These are phyloP conservation scores for Brachionus manjavacas DNA, from an alignment of 1,140 invertebrate genomes.

Conservation along the genomic window DNA sequence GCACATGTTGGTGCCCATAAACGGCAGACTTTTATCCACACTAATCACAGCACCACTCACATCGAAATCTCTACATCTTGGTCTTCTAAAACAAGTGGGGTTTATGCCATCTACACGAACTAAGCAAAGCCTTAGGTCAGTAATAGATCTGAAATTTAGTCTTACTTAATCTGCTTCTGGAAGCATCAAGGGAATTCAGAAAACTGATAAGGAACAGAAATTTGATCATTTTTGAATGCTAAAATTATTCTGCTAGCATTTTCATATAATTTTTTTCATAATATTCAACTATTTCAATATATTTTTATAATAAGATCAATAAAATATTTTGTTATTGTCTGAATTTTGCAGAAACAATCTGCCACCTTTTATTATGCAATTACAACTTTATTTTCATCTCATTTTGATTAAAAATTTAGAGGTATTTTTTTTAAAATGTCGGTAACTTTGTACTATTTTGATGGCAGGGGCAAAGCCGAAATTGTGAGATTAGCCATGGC, in stretches of 20 bases:
- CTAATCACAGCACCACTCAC: neutral
- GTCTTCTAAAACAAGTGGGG: conserved; percentile 5
- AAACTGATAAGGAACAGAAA: neutral
- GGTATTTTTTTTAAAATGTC: neutral
- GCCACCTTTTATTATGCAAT: neutral
- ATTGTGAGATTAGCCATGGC: conserved; percentile 44
- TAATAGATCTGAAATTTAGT: neutral
- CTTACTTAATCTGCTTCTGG: neutral
- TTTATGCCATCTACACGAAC: conserved; percentile 23
- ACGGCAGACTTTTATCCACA: conserved; percentile 19
- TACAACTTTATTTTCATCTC: neutral
- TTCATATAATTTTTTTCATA: neutral
- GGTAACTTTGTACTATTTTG: conserved; percentile 36
- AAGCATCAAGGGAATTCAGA: neutral
- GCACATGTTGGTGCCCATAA: conserved; percentile 16
- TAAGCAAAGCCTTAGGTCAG: neutral
- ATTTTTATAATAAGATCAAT: neutral
- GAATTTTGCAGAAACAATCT: neutral
- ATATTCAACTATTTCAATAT: neutral
- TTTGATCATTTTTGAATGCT: neutral
- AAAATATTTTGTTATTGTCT: neutral
- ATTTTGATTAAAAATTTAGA: neutral
- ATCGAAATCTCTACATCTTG: neutral
- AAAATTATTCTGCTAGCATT: neutral
- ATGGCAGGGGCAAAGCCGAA: conserved; percentile 44